Evolutionary conservation across 2,888 invertebrate species (phyloP).

Genomic region (Erebia ligea): DNA sequence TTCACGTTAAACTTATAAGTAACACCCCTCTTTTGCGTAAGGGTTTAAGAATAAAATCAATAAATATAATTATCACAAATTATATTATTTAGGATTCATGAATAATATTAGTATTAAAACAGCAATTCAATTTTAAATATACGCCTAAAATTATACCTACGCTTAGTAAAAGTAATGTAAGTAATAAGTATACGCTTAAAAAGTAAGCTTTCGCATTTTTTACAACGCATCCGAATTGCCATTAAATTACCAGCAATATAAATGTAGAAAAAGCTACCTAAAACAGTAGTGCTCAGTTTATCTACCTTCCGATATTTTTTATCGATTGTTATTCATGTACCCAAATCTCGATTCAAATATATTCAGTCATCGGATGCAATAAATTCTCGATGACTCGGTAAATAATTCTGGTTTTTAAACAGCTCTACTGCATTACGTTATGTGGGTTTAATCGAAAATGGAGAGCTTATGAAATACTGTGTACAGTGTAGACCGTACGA

Average conservation of each 20-base stretch:
- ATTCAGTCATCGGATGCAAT: constrained; percentile 6
- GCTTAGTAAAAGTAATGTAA: too few relatives aligned
- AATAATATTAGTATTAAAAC: too few relatives aligned
- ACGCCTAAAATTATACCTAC: too few relatives aligned
- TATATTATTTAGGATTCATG: too few relatives aligned
- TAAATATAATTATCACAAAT: too few relatives aligned
- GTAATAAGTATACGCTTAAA: too few relatives aligned
- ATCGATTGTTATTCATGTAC: constrained; percentile 2
- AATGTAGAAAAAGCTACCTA: neutral
- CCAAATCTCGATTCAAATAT: constrained; percentile 7
- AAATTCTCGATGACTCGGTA: constrained; percentile 1
- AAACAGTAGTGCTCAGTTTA: neutral
- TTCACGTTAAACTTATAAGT: too few relatives aligned
- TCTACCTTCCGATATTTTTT: constrained; percentile 2
- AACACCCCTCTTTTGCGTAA: too few relatives aligned
- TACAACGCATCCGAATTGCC: neutral
- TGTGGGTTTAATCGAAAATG: neutral
- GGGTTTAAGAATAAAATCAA: too few relatives aligned
- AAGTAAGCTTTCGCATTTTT: neutral
- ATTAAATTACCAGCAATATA: neutral
- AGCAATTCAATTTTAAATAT: too few relatives aligned
- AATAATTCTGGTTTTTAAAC: constrained; percentile 6
- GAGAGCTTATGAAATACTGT: neutral
- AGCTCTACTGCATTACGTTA: neutral
- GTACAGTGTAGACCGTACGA: too few relatives aligned